Evolutionary conservation across 2,888 invertebrate genomes (phyloP).

Genomic region (Acanthosepion esculentum): DNA sequence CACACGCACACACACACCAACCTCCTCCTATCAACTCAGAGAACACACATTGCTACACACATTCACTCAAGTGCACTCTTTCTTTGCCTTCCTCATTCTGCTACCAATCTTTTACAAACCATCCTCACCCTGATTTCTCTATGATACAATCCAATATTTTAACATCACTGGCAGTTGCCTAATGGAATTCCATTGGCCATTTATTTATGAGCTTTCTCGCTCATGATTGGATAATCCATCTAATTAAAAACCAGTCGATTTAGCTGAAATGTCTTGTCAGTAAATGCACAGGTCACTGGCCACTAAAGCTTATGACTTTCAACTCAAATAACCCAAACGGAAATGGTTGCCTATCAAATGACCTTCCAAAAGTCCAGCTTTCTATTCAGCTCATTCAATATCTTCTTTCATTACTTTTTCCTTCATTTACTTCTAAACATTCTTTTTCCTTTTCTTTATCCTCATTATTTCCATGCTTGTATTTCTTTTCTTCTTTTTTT

Average conservation of each 20-base stretch:
- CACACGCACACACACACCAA: neutral
- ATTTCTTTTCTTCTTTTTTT: neutral
- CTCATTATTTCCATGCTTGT: neutral
- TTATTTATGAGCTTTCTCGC: constrained; percentile 21
- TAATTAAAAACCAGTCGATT: constrained; percentile 33
- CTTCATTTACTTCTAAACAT: neutral
- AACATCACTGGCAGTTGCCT: constrained; percentile 21
- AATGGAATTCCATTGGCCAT: constrained; percentile 33
- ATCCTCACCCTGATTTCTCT: neutral
- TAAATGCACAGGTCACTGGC: neutral
- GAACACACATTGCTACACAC: neutral
- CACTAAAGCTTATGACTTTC: constrained; percentile 8
- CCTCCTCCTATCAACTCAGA: neutral
- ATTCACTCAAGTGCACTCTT: neutral
- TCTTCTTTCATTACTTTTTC: neutral
- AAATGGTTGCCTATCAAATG: neutral
- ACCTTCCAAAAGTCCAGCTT: neutral
- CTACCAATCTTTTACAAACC: neutral
- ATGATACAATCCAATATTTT: constrained; percentile 20
- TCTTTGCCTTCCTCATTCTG: neutral
- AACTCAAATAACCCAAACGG: constrained; percentile 33
- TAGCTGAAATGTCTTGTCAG: constrained; percentile 20
- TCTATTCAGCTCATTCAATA: neutral
- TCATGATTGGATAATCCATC: constrained; percentile 33
- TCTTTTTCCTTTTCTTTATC: neutral